Conservation (phyloP, 2,888 invertebrate genomes). For the Meandrusa payeni region DNA sequence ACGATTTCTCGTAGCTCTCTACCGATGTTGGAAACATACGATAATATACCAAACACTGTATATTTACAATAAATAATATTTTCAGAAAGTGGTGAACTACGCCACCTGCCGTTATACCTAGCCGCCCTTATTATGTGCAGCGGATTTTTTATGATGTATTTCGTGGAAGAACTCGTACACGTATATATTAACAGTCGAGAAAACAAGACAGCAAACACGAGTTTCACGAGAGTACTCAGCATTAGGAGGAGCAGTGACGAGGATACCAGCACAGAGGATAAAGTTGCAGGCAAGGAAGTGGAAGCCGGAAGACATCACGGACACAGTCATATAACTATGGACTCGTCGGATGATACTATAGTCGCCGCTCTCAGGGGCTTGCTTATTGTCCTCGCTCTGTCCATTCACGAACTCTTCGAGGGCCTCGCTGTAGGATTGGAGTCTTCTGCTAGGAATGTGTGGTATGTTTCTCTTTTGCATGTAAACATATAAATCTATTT, state of each 20-base stretch:
- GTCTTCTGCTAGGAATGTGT: constrained; percentile 74
- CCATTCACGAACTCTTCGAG: constrained; percentile 91
- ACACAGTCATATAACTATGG: constrained; percentile 52
- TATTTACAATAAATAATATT: constrained; percentile 16
- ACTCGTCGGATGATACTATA: constrained; percentile 54
- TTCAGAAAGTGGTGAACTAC: constrained; percentile 67
- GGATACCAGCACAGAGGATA: constrained; percentile 27
- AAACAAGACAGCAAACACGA: constrained; percentile 49
- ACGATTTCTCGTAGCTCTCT: too few relatives aligned
- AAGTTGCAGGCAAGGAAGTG: constrained; percentile 34
- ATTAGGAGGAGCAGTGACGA: constrained; percentile 48
- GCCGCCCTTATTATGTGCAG: constrained; percentile 87
- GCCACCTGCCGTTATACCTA: constrained; percentile 81
- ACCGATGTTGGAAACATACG: too few relatives aligned
- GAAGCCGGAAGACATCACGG: constrained; percentile 42
- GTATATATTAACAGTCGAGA: constrained; percentile 82
- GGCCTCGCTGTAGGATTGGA: constrained; percentile 91
- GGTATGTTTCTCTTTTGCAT: constrained; percentile 50
- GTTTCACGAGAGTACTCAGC: constrained; percentile 58
- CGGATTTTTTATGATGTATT: constrained; percentile 88
- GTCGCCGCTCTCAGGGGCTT: constrained; percentile 84
- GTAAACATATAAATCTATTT: too few relatives aligned
- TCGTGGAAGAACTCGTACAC: constrained; percentile 90
- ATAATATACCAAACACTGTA: too few relatives aligned
- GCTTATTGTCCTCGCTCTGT: constrained; percentile 87